These are phyloP conservation scores for Dioctria linearis DNA, from an alignment of 2,888 invertebrate species.

Conservation along the genomic window DNA sequence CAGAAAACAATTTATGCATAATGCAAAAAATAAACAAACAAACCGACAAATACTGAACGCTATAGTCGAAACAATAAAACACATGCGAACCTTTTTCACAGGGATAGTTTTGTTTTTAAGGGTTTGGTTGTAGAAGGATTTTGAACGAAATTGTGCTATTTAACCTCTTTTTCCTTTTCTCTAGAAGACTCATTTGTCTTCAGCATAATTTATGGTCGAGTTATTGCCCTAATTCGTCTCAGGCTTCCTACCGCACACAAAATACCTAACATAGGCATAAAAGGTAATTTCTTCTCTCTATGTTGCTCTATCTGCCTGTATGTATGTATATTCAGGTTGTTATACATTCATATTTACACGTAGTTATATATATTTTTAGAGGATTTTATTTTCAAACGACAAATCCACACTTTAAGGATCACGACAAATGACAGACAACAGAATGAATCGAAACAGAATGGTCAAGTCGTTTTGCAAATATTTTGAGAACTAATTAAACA, in stretches of 20 bases:
- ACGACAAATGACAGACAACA: too few species aligned
- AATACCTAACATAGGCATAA: too few species aligned
- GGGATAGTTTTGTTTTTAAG: background rate
- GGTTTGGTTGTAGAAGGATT: constrained; percentile 20
- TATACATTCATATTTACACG: too few species aligned
- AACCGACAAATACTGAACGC: constrained; percentile 2
- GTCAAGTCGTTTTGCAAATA: constrained; percentile 42
- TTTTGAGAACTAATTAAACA: constrained; percentile 54
- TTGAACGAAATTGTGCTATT: background rate
- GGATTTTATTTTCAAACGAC: too few species aligned
- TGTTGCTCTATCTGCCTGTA: background rate
- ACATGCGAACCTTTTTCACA: constrained; percentile 18
- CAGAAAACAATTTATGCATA: background rate
- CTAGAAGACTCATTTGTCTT: constrained; percentile 25
- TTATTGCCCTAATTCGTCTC: constrained; percentile 48
- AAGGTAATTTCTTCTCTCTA: too few species aligned
- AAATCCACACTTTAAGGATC: background rate
- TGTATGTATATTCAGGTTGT: background rate
- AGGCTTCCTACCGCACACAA: background rate
- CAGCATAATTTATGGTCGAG: constrained; percentile 33
- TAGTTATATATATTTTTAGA: too few species aligned
- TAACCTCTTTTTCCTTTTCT: constrained; percentile 10
- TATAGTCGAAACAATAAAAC: background rate
- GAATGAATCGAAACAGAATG: background rate
- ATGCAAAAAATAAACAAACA: constrained; percentile 24